A percentile compares a stretch with the other conserved stretches of the same genome.
Evolutionary conservation across 2,113 vertebrate species (phyloP).

Genomic region (Pholis gunnellus): DNA sequence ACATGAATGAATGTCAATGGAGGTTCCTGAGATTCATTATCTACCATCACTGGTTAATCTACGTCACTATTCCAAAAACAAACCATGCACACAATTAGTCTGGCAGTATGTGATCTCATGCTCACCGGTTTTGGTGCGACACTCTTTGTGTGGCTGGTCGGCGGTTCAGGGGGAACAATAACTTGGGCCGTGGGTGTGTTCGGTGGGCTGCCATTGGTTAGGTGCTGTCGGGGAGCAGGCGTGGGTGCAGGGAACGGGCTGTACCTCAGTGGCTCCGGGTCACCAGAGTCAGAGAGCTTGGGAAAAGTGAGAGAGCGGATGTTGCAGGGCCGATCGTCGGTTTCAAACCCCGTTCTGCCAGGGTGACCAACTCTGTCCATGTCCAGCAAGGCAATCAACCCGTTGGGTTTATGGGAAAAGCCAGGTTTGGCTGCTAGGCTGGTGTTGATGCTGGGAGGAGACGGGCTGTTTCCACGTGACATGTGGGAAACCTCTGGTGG

Average conservation of each 20-base stretch:
- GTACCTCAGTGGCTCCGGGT: slow-evolving; percentile 69
- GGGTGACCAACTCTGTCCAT: slow-evolving; percentile 86
- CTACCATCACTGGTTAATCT: not conserved
- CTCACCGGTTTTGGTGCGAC: slow-evolving; percentile 78
- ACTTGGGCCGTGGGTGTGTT: slow-evolving; percentile 67
- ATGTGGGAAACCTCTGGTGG: slow-evolving; percentile 72
- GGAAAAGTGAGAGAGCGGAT: slow-evolving; percentile 97
- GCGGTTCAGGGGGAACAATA: slow-evolving; percentile 63
- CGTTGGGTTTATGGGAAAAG: slow-evolving; percentile 92
- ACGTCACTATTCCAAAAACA: not conserved
- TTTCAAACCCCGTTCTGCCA: slow-evolving; percentile 71
- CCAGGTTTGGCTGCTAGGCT: slow-evolving; percentile 73
- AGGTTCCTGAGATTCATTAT: not conserved
- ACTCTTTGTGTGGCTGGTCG: slow-evolving; percentile 65
- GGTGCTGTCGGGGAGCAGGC: slow-evolving; percentile 67
- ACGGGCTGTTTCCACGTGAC: slow-evolving; percentile 74
- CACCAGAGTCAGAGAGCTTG: slow-evolving; percentile 92
- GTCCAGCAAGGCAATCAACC: slow-evolving; percentile 91
- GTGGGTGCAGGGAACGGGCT: slow-evolving; percentile 53
- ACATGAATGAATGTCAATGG: not conserved
- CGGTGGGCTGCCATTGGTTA: slow-evolving; percentile 85
- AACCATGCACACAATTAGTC: not conserved
- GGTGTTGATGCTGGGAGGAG: slow-evolving; percentile 75
- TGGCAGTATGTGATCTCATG: not conserved
- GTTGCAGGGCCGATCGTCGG: slow-evolving; percentile 88